phyloP scores from a whole-genome alignment of 2,113 vertebrate species.

The Ophthalmolycus amberensis region DNA sequence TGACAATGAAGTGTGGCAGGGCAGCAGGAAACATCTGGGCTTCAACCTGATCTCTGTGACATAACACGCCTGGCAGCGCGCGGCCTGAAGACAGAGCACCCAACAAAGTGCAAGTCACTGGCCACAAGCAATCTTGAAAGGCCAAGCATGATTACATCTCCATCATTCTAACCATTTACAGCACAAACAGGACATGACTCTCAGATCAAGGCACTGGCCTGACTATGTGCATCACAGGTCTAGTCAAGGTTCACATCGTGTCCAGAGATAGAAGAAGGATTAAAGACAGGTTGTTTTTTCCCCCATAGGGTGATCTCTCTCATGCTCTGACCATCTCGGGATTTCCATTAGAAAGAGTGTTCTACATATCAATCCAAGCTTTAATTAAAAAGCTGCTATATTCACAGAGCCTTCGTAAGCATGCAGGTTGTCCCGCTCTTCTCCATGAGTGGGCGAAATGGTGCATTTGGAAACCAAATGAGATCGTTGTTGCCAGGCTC shows the following conservation, averaged over 20 bases:
- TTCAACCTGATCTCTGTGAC: slow-evolving; percentile 73
- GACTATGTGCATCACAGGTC: slow-evolving; percentile 27
- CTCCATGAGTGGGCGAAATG: slow-evolving; percentile 71
- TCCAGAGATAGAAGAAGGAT: slow-evolving; percentile 14
- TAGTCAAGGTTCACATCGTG: slow-evolving; percentile 18
- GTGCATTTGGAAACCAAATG: slow-evolving; percentile 85
- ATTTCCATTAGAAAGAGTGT: slow-evolving; percentile 86
- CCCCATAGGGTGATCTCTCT: slow-evolving; percentile 50
- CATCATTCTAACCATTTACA: slow-evolving; percentile 43
- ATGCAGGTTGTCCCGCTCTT: slow-evolving; percentile 62
- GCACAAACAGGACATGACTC: slow-evolving; percentile 48
- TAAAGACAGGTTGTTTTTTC: slow-evolving; percentile 4
- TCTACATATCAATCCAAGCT: slow-evolving; percentile 86
- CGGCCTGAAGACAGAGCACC: slow-evolving; percentile 51
- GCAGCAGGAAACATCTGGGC: slow-evolving; percentile 64
- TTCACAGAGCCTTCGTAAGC: slow-evolving; percentile 78
- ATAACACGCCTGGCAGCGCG: slow-evolving; percentile 54
- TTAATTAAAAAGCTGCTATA: slow-evolving; percentile 88
- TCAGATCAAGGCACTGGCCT: slow-evolving; percentile 40
- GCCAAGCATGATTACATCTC: slow-evolving; percentile 57
- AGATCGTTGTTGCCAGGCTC: slow-evolving; percentile 74
- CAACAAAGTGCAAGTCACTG: slow-evolving; percentile 42
- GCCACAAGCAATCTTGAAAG: slow-evolving; percentile 61
- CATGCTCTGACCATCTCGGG: slow-evolving; percentile 52
- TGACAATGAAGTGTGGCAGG: slow-evolving; percentile 67